A percentile compares a stretch with the other conserved stretches of the same genome.
Evolutionary conservation across 2,113 vertebrate species (phyloP).

Genomic region (Datnioides undecimradiatus): DNA sequence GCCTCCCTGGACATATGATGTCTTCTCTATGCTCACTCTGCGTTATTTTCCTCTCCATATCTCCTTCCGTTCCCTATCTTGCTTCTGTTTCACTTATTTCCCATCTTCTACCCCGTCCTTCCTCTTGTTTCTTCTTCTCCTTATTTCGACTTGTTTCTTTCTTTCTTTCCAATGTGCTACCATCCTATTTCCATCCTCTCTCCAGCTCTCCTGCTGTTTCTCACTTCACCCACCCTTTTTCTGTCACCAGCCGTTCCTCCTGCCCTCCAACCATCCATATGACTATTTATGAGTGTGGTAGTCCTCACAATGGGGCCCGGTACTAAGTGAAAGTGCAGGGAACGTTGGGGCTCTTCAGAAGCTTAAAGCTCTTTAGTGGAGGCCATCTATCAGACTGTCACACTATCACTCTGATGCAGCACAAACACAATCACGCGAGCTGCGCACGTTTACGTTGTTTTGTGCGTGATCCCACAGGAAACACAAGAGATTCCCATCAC

Average conservation of each 20-base stretch:
- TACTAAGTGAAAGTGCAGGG: constrained; percentile 16
- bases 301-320: background rate
- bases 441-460: constrained; percentile 11
- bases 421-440: constrained; percentile 10
- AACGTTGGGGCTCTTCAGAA: constrained; percentile 15
- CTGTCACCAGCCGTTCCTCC: background rate
- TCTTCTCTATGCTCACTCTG: background rate
- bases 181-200: constrained; percentile 3
- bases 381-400: constrained; percentile 36
- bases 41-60: background rate
- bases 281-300: constrained; percentile 28
- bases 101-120: background rate
- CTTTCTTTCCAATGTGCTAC: background rate
- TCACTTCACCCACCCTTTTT: background rate
- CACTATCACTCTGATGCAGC: background rate
- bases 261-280: background rate
- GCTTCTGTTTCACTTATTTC: background rate
- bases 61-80: constrained; percentile 8
- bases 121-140: background rate
- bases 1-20: background rate
- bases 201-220: background rate
- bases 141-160: background rate
- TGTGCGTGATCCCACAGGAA: background rate
- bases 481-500: background rate
- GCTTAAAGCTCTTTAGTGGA: constrained; percentile 33